A percentile compares a stretch with the other conserved stretches of the same genome.
These are phyloP conservation scores for Nasonia longicornis DNA, from an alignment of 1,140 invertebrate genomes.

Conservation along the genomic window DNA sequence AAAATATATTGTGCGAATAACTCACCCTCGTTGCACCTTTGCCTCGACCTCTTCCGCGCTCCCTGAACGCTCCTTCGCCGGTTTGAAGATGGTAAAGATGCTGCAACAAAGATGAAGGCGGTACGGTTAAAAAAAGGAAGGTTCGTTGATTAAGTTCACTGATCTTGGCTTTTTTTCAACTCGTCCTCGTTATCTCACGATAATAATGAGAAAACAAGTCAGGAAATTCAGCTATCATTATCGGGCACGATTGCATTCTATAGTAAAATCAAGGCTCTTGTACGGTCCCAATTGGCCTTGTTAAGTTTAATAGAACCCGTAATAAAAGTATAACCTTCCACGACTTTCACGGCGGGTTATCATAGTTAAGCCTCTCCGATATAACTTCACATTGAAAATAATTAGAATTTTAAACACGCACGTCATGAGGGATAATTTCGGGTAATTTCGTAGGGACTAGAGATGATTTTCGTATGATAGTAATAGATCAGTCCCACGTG, in stretches of 20 bases:
- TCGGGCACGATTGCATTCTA: constrained; percentile 55
- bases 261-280: constrained; percentile 64
- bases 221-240: constrained; percentile 53
- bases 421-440: neutral
- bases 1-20: neutral
- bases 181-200: constrained; percentile 20
- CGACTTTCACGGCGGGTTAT: constrained; percentile 38
- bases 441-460: neutral
- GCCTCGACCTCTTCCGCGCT: constrained; percentile 66
- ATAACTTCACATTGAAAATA: constrained; percentile 26
- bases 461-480: neutral
- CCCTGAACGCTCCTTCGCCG: constrained; percentile 65
- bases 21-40: constrained; percentile 68
- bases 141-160: neutral
- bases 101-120: constrained; percentile 58
- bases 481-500: too few relatives aligned
- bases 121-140: neutral
- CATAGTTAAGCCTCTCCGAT: constrained; percentile 34
- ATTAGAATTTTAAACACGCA: constrained; percentile 6
- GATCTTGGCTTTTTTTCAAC: neutral
- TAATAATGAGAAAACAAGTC: constrained; percentile 39
- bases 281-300: constrained; percentile 65
- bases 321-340: constrained; percentile 61
- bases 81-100: constrained; percentile 68
- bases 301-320: constrained; percentile 65